These are phyloP conservation scores for Pica pica DNA, from an alignment of 2,113 vertebrate species.

Conservation along the genomic window DNA sequence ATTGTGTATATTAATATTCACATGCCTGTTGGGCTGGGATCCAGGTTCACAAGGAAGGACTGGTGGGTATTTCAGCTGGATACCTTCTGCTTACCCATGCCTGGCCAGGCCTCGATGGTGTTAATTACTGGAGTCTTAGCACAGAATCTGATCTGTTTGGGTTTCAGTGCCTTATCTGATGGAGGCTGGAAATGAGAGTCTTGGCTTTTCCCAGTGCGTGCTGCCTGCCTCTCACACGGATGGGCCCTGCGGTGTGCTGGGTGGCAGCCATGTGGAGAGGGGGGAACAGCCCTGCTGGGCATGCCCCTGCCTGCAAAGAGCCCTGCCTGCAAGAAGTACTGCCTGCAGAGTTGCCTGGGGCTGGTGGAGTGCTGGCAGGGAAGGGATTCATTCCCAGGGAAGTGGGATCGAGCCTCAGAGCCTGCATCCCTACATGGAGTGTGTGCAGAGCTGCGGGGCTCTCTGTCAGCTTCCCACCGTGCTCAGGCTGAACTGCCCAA, in stretches of 20 bases:
- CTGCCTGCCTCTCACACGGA: neutral
- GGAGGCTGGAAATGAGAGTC: neutral
- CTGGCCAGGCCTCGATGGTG: neutral
- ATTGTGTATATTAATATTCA: constrained; percentile 11
- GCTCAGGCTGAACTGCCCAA: neutral
- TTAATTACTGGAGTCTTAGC: constrained; percentile 51
- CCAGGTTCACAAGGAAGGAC: neutral
- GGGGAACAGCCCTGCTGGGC: neutral
- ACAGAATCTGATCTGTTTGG: constrained; percentile 22
- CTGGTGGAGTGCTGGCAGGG: neutral
- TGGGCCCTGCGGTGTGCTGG: neutral
- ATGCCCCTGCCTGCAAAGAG: neutral
- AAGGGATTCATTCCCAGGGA: neutral
- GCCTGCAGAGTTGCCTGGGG: neutral
- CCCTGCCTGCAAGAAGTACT: neutral
- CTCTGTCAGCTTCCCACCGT: rapidly evolving
- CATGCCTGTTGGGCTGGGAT: neutral
- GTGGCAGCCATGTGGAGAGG: neutral
- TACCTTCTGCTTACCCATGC: neutral
- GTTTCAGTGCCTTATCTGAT: constrained; percentile 47
- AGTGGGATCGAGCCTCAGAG: neutral
- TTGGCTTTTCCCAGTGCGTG: neutral
- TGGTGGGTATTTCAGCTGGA: constrained; percentile 19
- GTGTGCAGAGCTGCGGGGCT: neutral
- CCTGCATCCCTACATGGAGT: neutral